Percentiles rank a stretch among this genome's conserved stretches.
Evolutionary conservation across 2,113 vertebrate species (phyloP).

Genomic region (Cettia cetti): DNA sequence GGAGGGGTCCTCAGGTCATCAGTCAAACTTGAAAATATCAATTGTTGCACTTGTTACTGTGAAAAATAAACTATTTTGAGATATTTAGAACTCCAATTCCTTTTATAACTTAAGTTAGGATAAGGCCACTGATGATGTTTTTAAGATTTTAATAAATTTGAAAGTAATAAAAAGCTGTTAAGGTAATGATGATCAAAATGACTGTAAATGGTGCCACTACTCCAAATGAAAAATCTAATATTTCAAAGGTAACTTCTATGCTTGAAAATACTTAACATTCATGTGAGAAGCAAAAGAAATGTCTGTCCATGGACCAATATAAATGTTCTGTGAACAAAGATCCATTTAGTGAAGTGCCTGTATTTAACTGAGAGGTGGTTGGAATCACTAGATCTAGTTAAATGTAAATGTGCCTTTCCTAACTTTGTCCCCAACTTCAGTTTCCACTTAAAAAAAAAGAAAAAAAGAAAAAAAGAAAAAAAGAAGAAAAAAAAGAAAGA

Average conservation of each 20-base stretch:
- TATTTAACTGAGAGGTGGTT: background rate
- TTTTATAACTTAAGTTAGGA: background rate
- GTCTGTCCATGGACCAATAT: fast-evolving
- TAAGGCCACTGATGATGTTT: background rate
- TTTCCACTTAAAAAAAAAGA: background rate
- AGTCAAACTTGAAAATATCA: background rate
- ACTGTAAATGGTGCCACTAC: background rate
- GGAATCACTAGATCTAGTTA: background rate
- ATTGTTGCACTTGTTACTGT: background rate
- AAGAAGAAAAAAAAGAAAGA: background rate
- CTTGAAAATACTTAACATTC: background rate
- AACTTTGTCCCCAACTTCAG: background rate
- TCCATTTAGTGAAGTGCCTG: background rate
- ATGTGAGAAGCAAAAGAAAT: background rate
- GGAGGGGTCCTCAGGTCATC: background rate
- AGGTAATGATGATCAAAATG: fast-evolving
- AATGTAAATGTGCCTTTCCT: background rate
- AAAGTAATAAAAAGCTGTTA: background rate
- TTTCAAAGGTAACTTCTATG: background rate
- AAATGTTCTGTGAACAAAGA: background rate
- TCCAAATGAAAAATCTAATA: background rate
- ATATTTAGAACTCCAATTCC: background rate
- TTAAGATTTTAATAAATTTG: background rate
- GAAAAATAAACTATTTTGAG: background rate
- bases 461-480: background rate